Conservation (phyloP, 2,797 vertebrate species). For the Pseudopleuronectes americanus region DNA sequence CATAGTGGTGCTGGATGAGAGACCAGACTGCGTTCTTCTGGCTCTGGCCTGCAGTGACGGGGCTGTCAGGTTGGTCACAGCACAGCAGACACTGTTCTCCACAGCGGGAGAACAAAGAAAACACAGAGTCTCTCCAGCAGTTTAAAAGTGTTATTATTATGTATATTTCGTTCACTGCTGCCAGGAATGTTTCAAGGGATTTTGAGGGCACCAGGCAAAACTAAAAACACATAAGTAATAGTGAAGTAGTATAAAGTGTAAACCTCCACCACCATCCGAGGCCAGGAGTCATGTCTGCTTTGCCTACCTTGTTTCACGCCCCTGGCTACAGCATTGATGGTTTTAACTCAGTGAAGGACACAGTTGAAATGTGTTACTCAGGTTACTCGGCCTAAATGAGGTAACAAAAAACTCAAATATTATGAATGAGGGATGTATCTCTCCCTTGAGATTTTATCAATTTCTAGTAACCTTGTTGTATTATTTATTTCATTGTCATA, state of each 20-base stretch:
- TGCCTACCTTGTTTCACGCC: too few species aligned
- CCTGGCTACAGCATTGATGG: background rate
- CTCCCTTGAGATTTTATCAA: background rate
- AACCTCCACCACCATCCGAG: too few species aligned
- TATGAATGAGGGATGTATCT: background rate
- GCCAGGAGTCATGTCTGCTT: too few species aligned
- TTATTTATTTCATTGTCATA: background rate
- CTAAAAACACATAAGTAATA: too few species aligned
- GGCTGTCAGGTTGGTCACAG: slow-evolving; percentile 87
- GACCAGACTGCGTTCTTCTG: slow-evolving; percentile 69
- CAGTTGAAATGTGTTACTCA: background rate
- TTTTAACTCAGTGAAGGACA: background rate
- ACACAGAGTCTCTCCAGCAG: background rate
- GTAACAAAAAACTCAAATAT: too few species aligned
- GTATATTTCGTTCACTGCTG: background rate
- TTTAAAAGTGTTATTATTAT: background rate
- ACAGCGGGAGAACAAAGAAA: background rate
- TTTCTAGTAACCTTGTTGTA: background rate
- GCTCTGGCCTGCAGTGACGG: slow-evolving; percentile 93
- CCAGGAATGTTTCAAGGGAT: too few species aligned
- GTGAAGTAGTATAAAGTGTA: too few species aligned
- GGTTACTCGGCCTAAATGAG: too few species aligned
- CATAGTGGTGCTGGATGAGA: slow-evolving; percentile 77
- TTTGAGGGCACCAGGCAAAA: too few species aligned
- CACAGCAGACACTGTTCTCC: background rate